phyloP scores from a whole-genome alignment of 1,140 invertebrate genomes.

The Tetramorium simillimum region DNA sequence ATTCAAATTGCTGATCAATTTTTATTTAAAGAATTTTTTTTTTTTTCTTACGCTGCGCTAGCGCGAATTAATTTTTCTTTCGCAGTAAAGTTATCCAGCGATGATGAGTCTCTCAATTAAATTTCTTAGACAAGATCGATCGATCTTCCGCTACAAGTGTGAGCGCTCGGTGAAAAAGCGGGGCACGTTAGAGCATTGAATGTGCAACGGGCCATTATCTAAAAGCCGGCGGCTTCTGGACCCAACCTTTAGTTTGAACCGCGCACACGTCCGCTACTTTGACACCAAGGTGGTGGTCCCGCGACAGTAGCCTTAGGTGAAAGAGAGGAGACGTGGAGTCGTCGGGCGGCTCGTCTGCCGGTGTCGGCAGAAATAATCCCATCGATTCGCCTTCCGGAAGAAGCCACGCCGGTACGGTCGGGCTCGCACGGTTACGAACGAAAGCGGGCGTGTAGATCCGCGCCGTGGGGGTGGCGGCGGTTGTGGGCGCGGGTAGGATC shows the following conservation, averaged over 20 bases:
- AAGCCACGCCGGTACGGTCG: conserved; percentile 65
- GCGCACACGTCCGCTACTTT: conserved; percentile 25
- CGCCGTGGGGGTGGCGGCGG: conserved; percentile 17
- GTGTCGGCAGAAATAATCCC: conserved; percentile 67
- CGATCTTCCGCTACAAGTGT: neutral
- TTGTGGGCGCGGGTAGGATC: conserved; percentile 56
- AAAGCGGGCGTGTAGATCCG: conserved; percentile 23
- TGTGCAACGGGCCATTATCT: conserved; percentile 17
- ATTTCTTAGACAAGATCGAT: conserved; percentile 26
- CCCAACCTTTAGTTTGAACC: conserved; percentile 13
- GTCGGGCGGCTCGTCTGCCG: conserved; percentile 15
- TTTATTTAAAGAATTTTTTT: neutral
- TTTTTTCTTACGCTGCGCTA: neutral
- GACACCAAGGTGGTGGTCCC: neutral
- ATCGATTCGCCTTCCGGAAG: conserved; percentile 72
- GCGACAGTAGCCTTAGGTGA: neutral
- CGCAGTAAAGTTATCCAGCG: neutral
- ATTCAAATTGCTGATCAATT: neutral
- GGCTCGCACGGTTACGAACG: conserved; percentile 1
- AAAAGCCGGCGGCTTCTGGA: conserved; percentile 10
- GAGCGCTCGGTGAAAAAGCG: conserved; percentile 15
- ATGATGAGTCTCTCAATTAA: conserved; percentile 28
- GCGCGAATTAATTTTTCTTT: conserved; percentile 3
- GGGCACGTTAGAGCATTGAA: conserved; percentile 19
- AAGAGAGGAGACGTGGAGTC: neutral